Evolutionary conservation across 1,140 invertebrate species (phyloP).

Genomic region (Asobara japonica): DNA sequence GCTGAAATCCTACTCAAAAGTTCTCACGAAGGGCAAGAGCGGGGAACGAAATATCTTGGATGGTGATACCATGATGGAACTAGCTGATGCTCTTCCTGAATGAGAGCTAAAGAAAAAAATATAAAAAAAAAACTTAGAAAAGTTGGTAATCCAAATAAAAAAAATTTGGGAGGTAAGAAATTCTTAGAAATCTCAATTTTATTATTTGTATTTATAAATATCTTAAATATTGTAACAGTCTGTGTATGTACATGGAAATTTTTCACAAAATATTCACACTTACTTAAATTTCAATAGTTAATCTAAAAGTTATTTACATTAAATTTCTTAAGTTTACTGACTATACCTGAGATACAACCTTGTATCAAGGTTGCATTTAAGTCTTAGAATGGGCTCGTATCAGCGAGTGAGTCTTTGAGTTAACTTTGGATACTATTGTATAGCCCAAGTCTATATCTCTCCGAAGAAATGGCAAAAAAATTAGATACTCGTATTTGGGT

Average conservation of each 20-base stretch:
- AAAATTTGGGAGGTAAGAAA: not conserved
- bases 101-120: constrained; percentile 25
- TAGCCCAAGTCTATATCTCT: constrained; percentile 1
- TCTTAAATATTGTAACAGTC: constrained; percentile 46
- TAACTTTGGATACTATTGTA: constrained; percentile 31
- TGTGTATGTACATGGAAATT: constrained; percentile 39
- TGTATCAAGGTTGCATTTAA: not conserved
- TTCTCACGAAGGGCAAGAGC: constrained; percentile 46
- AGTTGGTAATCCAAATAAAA: not conserved
- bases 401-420: not conserved
- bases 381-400: constrained; percentile 1
- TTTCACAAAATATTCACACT: constrained; percentile 9
- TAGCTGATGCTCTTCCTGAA: constrained; percentile 49
- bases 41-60: constrained; percentile 49
- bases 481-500: not conserved
- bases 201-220: constrained; percentile 43
- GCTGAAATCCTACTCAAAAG: constrained; percentile 52
- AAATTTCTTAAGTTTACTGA: not conserved
- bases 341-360: not conserved
- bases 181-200: constrained; percentile 13
- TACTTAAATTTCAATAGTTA: not conserved
- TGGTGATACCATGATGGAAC: constrained; percentile 53
- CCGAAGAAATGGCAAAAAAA: not conserved
- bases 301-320: constrained; percentile 4
- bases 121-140: not conserved